Evolutionary conservation across 2,888 invertebrate genomes (phyloP).

Genomic region (Phyllotreta cruciferae): DNA sequence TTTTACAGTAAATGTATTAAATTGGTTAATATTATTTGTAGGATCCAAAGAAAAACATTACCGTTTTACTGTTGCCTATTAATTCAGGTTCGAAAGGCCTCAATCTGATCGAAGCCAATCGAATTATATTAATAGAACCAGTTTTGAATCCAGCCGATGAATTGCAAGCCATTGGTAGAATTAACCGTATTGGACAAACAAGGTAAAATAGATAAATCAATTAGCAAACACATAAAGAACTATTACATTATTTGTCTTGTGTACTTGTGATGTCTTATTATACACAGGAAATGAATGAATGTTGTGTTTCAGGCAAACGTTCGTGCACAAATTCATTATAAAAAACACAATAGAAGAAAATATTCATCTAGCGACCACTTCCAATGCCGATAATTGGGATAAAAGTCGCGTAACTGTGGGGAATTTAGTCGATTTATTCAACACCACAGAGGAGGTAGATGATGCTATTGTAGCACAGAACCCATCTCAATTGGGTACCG

Average conservation of each 20-base stretch:
- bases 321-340: constrained; percentile 75
- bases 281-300: not conserved
- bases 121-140: constrained; percentile 78
- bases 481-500: too few species aligned
- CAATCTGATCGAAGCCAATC: constrained; percentile 80
- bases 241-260: not conserved
- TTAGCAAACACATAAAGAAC: not conserved
- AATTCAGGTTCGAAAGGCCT: constrained; percentile 77
- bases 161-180: constrained; percentile 77
- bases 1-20: not conserved
- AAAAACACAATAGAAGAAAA: constrained; percentile 75
- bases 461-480: too few species aligned
- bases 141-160: constrained; percentile 76
- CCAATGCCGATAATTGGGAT: constrained; percentile 59
- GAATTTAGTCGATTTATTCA: constrained; percentile 58
- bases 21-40: constrained; percentile 37
- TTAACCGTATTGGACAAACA: constrained; percentile 81
- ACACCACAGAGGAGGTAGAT: not conserved
- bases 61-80: constrained; percentile 72
- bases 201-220: constrained; percentile 59
- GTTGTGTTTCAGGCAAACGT: constrained; percentile 63
- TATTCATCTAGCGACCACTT: constrained; percentile 63
- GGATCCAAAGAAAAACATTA: constrained; percentile 59
- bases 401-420: constrained; percentile 59
- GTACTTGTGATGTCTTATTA: not conserved